Conservation (phyloP, 2,797 vertebrate genomes). For the Falco columbarius region DNA sequence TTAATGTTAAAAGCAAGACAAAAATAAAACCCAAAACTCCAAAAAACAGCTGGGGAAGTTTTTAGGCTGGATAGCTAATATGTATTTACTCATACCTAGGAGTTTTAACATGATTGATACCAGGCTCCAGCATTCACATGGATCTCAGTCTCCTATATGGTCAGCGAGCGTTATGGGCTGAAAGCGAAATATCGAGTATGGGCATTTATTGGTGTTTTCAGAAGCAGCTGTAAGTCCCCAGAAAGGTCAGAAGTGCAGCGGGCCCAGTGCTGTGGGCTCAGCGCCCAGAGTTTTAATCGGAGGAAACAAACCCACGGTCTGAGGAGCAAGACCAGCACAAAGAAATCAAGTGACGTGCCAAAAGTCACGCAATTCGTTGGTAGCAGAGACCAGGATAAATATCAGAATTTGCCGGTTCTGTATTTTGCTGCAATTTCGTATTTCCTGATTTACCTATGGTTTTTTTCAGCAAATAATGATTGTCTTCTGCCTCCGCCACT, state of each 20-base stretch:
- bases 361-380: background rate
- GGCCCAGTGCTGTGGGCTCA: background rate
- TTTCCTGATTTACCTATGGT: background rate
- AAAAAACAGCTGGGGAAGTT: background rate
- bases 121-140: rapidly evolving
- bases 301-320: background rate
- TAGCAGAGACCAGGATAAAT: background rate
- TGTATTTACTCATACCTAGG: background rate
- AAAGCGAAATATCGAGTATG: background rate
- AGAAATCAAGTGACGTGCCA: background rate
- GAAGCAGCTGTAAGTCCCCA: background rate
- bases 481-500: background rate
- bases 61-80: background rate
- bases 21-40: background rate
- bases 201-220: background rate
- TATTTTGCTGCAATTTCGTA: background rate
- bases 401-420: background rate
- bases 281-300: background rate
- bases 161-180: rapidly evolving
- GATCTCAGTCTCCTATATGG: rapidly evolving
- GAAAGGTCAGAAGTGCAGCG: slow-evolving; percentile 13
- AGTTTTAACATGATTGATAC: background rate
- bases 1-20: background rate
- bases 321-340: background rate
- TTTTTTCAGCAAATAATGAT: background rate